These are phyloP conservation scores for Drosophila colorata DNA, from an alignment of 2,888 invertebrate species.

Conservation along the genomic window DNA sequence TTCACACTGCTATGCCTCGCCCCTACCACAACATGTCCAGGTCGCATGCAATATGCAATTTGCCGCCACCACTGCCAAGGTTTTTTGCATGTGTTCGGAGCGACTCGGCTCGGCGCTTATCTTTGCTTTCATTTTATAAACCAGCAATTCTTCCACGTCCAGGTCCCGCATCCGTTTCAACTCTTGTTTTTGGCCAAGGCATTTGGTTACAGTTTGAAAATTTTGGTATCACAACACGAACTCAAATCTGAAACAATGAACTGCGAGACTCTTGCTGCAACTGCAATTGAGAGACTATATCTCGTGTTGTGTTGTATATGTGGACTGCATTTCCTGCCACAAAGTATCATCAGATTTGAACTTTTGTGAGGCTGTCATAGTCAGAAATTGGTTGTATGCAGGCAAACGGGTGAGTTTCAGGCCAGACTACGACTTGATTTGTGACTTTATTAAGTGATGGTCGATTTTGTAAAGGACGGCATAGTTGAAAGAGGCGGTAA, in stretches of 20 bases:
- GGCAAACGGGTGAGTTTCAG: slow-evolving; percentile 44
- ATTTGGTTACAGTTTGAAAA: slow-evolving; percentile 72
- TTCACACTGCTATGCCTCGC: slow-evolving; percentile 33
- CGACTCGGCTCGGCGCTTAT: slow-evolving; percentile 64
- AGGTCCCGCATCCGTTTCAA: slow-evolving; percentile 21
- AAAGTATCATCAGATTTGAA: slow-evolving; percentile 77
- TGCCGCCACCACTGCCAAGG: slow-evolving; percentile 63
- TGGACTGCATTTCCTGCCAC: slow-evolving; percentile 71
- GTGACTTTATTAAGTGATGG: slow-evolving; percentile 74
- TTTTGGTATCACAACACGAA: slow-evolving; percentile 67
- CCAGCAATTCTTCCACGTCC: slow-evolving; percentile 56
- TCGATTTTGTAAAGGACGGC: slow-evolving; percentile 16
- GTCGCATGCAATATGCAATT: slow-evolving; percentile 73
- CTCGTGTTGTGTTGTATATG: slow-evolving; percentile 32
- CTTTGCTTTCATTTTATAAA: slow-evolving; percentile 80
- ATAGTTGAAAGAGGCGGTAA: background rate
- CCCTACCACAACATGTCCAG: slow-evolving; percentile 17
- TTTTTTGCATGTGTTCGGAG: slow-evolving; percentile 53
- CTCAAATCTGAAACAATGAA: slow-evolving; percentile 72
- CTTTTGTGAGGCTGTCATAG: slow-evolving; percentile 76
- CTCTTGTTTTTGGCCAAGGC: slow-evolving; percentile 25
- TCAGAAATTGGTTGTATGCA: slow-evolving; percentile 75
- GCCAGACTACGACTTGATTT: slow-evolving; percentile 70
- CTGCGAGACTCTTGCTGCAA: slow-evolving; percentile 65
- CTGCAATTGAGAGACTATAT: slow-evolving; percentile 65